Base-by-base conservation (phyloP, 2,888 invertebrate genomes). In the Tholera decimalis region DNA sequence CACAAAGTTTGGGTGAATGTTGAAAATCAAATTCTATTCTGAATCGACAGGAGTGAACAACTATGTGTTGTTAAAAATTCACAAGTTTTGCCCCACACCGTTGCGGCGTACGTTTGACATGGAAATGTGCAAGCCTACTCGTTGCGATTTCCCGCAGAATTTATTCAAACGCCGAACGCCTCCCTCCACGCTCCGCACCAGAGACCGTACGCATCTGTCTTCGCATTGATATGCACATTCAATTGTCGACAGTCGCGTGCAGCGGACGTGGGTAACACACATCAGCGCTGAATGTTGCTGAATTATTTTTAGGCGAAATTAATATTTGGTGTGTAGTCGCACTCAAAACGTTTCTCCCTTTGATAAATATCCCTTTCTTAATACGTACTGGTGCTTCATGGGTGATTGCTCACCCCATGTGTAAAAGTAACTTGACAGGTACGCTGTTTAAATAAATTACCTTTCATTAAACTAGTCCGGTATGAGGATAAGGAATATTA, bases 181-280 rank as follows among this genome's bases (percentile, higher is more conserved):
- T 68, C 70, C 74, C 69, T 44, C 75, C 68, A 53, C 35, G 15
- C 67, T 54, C 47, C 49, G 60, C 77, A 54, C 76, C 72, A 72
- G 74, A 77, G 71, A 79, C 80, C 83, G 79, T 86, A 86, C 85
- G 85, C 88, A 90, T 87, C 89, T 87, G 86, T 84, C 85, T 84
- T 81, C 86, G 68, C 78, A 93, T 92, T 91, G 88, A 88, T 91
- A 91, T 92, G 92, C 90, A 92, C 92, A 93, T 93, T 92, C 87
- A 85, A 92, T 91, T 91, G 91, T 85, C 85, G 82, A 80, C 83
- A 73, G 63, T 76, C 82, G 84, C 77, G 69, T 78, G 75, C 76
- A 59, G 50, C 78, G 83, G 84, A 88, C 88, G 88, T 83, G 85
- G 55, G 73, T 58, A 79, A 74, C 77, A 70, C 77, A 69, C 80